Evolutionary conservation across 2,797 vertebrate genomes (phyloP), one percentile per base, ranked within the genome.

Genomic region (Hoplostethus atlanticus): DNA sequence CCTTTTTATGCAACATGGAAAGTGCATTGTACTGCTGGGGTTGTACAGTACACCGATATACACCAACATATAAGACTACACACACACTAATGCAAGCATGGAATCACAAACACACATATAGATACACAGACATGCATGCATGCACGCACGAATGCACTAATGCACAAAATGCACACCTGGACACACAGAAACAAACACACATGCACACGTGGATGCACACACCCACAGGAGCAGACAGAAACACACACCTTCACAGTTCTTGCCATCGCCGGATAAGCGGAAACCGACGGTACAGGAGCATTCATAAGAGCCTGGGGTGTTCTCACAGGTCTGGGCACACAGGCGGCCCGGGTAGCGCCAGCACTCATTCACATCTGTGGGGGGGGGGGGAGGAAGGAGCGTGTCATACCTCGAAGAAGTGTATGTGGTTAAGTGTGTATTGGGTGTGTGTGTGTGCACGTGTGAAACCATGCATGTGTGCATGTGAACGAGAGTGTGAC

Each of bases 311-410:
- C 98, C 98, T 0, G 90, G 94, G 7, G 96, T 98, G 93, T 99
- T 99, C 89, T 98, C 97, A 46, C 98, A 99, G 0, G 95, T 97
- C 91, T 99, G 98, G 88, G 98, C 96, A 89, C 98, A 99, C 73
- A 99, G 90, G 28, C 96, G 97, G 1, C 97, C 96, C 0, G 96
- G 96, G 73, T 97, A 97, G 17, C 93, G 94, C 98, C 98, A 99
- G 87, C 98, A 99, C 89, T 99, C 98, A 0, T 99, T 98, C 70
- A 99, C 89, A 70, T 99, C 98, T 99, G 93, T 0, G 12, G 60
- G 68, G 4, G 69, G 17, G 28, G 28, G 28, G 68, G 73, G 59
- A 71, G 77, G 62, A 73, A 84, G 71, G 76, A 84, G 70, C 16
- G 63, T 5, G 73, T 83, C 84, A 64, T 13, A 78, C 58, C 42